A percentile compares a stretch with the other conserved stretches of the same genome.
These are phyloP conservation scores for Anoura caudifer DNA, from an alignment of 2,113 vertebrate genomes.

Conservation along the genomic window DNA sequence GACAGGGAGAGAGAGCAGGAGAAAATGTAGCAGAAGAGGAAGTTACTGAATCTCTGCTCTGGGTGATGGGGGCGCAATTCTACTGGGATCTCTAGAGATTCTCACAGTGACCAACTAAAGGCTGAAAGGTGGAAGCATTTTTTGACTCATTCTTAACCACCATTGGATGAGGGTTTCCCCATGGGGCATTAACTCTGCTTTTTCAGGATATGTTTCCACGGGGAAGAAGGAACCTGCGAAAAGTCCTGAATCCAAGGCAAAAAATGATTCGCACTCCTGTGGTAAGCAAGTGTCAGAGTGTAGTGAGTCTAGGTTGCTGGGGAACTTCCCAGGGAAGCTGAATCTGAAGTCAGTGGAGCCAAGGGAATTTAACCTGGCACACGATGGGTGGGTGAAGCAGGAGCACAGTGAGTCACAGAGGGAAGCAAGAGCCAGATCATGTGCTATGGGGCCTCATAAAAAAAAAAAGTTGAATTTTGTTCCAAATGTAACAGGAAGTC, in stretches of 20 bases:
- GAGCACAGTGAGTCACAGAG: background rate
- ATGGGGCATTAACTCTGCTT: background rate
- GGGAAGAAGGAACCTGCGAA: background rate
- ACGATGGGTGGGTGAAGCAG: too few species aligned
- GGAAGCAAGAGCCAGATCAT: background rate
- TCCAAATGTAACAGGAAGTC: background rate
- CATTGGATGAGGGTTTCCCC: background rate
- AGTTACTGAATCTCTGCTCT: background rate
- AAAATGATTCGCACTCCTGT: background rate
- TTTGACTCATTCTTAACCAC: background rate
- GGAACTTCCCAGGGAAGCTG: background rate
- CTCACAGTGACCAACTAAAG: background rate
- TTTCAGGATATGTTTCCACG: background rate
- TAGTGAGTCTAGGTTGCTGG: background rate
- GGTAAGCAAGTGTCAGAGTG: background rate
- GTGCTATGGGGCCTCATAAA: background rate
- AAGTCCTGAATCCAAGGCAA: background rate
- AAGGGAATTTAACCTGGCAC: background rate
- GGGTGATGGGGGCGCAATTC: background rate
- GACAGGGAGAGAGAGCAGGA: background rate
- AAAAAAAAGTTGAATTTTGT: background rate
- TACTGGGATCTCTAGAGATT: background rate
- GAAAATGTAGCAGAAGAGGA: too few species aligned
- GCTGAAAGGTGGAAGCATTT: background rate
- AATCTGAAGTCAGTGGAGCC: background rate